Evolutionary conservation across 2,888 invertebrate genomes (phyloP).

Genomic region (Yponomeuta cagnagella): DNA sequence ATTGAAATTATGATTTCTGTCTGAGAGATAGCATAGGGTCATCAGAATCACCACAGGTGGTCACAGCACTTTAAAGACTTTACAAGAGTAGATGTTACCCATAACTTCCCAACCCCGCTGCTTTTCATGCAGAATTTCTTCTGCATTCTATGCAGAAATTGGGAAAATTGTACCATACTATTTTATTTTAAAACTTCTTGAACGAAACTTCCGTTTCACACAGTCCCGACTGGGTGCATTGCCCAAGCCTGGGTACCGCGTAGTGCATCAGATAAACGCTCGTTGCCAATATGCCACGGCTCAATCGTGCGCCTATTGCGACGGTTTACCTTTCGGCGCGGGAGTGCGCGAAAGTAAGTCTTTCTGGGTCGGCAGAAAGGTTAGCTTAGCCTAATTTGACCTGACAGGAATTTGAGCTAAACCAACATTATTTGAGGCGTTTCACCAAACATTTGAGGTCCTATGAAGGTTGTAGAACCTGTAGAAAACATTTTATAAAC

Average conservation of each 20-base stretch:
- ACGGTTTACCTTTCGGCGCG: not conserved
- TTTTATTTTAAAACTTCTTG: not conserved
- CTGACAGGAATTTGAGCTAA: not conserved
- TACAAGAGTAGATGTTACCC: too few relatives aligned
- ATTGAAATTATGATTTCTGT: too few relatives aligned
- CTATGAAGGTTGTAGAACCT: too few relatives aligned
- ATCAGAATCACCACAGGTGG: too few relatives aligned
- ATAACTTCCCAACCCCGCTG: not conserved
- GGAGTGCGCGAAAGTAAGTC: not conserved
- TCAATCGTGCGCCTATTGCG: conserved; percentile 23
- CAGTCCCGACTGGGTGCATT: conserved; percentile 24
- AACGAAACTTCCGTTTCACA: not conserved
- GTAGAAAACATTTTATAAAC: too few relatives aligned
- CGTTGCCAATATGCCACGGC: conserved; percentile 43
- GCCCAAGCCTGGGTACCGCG: conserved; percentile 21
- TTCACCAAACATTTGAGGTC: too few relatives aligned
- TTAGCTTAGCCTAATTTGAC: not conserved
- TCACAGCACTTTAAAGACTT: too few relatives aligned
- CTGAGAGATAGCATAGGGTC: too few relatives aligned
- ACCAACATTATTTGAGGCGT: too few relatives aligned
- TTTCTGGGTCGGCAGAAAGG: not conserved
- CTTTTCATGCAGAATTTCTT: not conserved
- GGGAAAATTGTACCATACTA: not conserved
- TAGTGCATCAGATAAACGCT: conserved; percentile 22
- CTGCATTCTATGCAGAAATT: not conserved